Evolutionary conservation across 2,888 invertebrate species (phyloP).

Genomic region (Nymphalis polychloros): DNA sequence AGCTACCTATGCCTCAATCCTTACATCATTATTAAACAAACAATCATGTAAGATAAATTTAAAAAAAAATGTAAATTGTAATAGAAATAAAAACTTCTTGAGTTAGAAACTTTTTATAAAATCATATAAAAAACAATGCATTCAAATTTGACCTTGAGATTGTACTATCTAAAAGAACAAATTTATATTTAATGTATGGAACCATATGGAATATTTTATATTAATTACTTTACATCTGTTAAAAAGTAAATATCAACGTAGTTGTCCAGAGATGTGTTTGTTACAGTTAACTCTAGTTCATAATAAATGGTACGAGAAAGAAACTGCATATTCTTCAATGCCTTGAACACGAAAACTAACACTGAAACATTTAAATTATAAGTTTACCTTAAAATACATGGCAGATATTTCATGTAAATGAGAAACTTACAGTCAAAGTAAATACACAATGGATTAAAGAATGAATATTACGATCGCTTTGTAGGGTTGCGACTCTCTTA

Average conservation of each 20-base stretch:
- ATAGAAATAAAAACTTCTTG: too few species aligned
- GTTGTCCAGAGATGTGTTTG: constrained; percentile 36
- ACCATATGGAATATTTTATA: background rate
- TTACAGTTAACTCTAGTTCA: constrained; percentile 38
- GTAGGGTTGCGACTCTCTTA: constrained; percentile 39
- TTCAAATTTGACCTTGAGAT: too few species aligned
- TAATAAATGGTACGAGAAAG: constrained; percentile 47
- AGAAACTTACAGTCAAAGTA: background rate
- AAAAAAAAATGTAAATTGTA: background rate
- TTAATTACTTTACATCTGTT: background rate
- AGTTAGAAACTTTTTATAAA: too few species aligned
- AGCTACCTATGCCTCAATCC: constrained; percentile 49
- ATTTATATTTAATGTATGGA: too few species aligned
- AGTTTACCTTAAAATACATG: constrained; percentile 28
- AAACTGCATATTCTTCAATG: constrained; percentile 51
- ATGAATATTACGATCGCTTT: constrained; percentile 4
- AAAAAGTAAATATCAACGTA: constrained; percentile 27
- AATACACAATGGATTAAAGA: constrained; percentile 34
- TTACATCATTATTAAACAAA: constrained; percentile 13
- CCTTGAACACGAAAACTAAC: constrained; percentile 46
- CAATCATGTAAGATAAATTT: background rate
- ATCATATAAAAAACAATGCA: too few species aligned
- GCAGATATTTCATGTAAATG: constrained; percentile 3
- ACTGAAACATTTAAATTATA: constrained; percentile 19
- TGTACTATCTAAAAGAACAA: too few species aligned